phyloP scores from a whole-genome alignment of 1,140 invertebrate genomes.

The Araneus ventricosus region DNA sequence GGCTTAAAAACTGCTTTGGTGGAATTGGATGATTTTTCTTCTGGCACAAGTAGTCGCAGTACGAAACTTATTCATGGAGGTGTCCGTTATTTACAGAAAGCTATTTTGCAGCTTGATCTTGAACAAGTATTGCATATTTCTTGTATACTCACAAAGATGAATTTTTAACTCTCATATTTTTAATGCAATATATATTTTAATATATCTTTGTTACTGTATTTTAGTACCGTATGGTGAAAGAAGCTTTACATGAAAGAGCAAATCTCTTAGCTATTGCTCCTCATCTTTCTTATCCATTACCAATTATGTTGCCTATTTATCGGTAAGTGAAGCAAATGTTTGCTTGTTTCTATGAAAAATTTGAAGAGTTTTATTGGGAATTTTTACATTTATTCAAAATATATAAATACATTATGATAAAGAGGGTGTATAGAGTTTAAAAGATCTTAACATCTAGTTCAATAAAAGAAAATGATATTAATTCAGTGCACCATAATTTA shows the following conservation, averaged over 20 bases:
- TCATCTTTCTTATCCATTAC: constrained; percentile 96
- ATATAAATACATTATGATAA: not conserved
- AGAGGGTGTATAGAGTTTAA: not conserved
- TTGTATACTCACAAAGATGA: constrained; percentile 11
- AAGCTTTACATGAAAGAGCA: constrained; percentile 96
- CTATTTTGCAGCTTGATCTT: constrained; percentile 94
- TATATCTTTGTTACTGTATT: constrained; percentile 68
- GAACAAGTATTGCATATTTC: constrained; percentile 83
- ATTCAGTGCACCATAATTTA: too few relatives aligned
- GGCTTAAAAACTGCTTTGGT: constrained; percentile 97
- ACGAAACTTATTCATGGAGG: constrained; percentile 99
- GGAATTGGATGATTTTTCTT: constrained; percentile 98
- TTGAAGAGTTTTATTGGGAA: not conserved
- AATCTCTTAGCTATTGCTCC: constrained; percentile 97
- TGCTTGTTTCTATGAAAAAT: not conserved
- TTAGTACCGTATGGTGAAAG: constrained; percentile 98
- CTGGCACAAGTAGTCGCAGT: constrained; percentile 96
- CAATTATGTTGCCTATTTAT: constrained; percentile 99
- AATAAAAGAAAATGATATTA: too few relatives aligned
- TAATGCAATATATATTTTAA: not conserved
- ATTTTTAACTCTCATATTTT: not conserved
- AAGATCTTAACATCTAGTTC: too few relatives aligned
- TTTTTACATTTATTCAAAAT: too few relatives aligned
- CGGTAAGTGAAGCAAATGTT: constrained; percentile 84
- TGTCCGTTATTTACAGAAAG: constrained; percentile 98